Base-by-base conservation (phyloP, 2,888 invertebrate genomes). In the Opisthograptis luteolata region DNA sequence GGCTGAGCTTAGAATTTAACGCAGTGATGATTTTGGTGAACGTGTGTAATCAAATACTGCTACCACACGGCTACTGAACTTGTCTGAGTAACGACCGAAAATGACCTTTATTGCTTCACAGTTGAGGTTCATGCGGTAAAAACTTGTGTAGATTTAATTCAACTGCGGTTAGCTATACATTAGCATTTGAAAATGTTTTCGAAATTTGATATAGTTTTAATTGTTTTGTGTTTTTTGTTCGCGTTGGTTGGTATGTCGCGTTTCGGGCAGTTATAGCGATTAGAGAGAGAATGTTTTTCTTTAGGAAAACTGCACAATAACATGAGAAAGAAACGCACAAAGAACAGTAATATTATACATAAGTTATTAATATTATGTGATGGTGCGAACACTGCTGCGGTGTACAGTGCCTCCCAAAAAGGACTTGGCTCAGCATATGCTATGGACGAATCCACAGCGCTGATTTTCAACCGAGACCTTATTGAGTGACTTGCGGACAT, bases 171-270 rank as follows among this genome's bases (percentile, higher is more conserved):
- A 10, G 32, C 7, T 34, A n/a, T 39, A 35, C 22, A 34, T 19
- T 19, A 46, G 49, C n/a, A 46, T 55, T 52, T 47, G 34, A 24
- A 46, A 46, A 47, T 48, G 50, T 42, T 32, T 14, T 40, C 31
- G 15, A 20, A 44, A 42, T 32, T 27, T 19, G 28, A 35, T 42
- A 47, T 19, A n/a, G n/a, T n/a, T n/a, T 12, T 43, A 36, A 48
- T 37, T 53, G 57, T 47, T 50, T 49, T 50, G 31, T 14, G 19
- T 39, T 39, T 46, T 10, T 58, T 76, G 70, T 78, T 2, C n/a
- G n/a, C 24, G 24, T n/a, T 24, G 25, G 24, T 25, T 4, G 2
- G 25, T 25, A 1, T 25, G n/a, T n/a, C n/a, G 9, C 3, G 25
- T 10, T 25, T 25, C n/a, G n/a, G n/a, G n/a, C n/a, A n/a, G n/a